Percentiles rank a stretch among this genome's conserved stretches.
Evolutionary conservation across 2,113 vertebrate species (phyloP).

Genomic region (Urocynchramus pylzowi): DNA sequence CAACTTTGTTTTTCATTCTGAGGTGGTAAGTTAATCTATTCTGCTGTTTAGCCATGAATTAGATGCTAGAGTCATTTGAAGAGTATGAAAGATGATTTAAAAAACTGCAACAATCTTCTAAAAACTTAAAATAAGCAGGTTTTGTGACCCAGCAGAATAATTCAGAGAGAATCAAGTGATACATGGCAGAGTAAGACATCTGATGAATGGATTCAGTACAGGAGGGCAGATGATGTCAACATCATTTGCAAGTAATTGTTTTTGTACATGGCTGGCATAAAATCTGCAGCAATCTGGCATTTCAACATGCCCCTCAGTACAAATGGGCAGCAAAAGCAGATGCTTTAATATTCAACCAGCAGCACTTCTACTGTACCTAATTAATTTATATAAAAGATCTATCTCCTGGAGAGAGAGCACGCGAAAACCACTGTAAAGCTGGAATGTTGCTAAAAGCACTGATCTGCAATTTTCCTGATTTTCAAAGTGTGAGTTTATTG

Average conservation of each 20-base stretch:
- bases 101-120: background rate
- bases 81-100: background rate
- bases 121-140: conserved; percentile 16
- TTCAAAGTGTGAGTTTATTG: background rate
- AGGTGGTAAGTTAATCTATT: background rate
- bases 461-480: background rate
- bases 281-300: background rate
- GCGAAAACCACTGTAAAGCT: background rate
- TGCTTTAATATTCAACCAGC: background rate
- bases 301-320: background rate
- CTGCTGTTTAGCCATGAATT: background rate
- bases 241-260: conserved; percentile 46
- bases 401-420: background rate
- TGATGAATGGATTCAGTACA: conserved; percentile 18
- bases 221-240: conserved; percentile 40
- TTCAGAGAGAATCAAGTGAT: conserved; percentile 16
- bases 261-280: conserved; percentile 19
- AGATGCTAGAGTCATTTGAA: background rate
- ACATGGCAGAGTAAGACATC: conserved; percentile 16
- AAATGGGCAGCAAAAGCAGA: background rate
- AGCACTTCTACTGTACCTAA: background rate
- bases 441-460: background rate
- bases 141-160: conserved; percentile 15
- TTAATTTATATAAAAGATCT: background rate
- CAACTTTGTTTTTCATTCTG: background rate